Evolutionary conservation across 2,888 invertebrate species (phyloP).

Genomic region (Sminthurides aquaticus): DNA sequence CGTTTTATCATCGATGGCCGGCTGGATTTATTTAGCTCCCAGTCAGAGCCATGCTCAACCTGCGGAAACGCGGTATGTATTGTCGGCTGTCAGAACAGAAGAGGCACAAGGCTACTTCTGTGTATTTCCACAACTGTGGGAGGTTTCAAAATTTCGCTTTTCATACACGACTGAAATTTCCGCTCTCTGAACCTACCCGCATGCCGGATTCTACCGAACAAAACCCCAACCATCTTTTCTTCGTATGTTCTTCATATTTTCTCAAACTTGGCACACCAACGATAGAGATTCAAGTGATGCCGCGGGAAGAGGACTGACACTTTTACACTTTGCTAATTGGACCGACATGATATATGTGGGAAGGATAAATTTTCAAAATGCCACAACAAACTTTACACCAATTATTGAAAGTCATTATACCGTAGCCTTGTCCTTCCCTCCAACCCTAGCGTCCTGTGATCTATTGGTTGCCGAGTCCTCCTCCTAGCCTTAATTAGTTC

Average conservation of each 20-base stretch:
- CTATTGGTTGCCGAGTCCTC: not conserved
- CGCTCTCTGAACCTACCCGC: too few relatives aligned
- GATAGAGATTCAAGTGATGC: not conserved
- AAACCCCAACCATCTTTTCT: too few relatives aligned
- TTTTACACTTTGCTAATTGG: slow-evolving; percentile 33
- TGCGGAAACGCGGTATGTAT: not conserved
- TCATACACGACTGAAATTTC: too few relatives aligned
- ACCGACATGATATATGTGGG: not conserved
- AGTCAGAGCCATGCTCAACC: not conserved
- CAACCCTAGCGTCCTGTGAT: too few relatives aligned
- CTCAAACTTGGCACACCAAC: not conserved
- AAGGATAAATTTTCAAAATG: not conserved
- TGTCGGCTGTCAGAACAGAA: not conserved
- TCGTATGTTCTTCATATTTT: not conserved
- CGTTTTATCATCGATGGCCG: not conserved
- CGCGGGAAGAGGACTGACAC: slow-evolving; percentile 16
- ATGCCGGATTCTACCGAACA: too few relatives aligned
- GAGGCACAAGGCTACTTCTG: too few relatives aligned
- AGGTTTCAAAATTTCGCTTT: not conserved
- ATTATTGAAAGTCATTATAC: too few relatives aligned
- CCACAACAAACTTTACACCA: not conserved
- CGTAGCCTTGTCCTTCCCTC: too few relatives aligned
- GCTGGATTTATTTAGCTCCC: too few relatives aligned
- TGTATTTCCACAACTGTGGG: too few relatives aligned
- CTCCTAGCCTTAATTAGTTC: not conserved